phyloP scores from a whole-genome alignment of 2,797 vertebrate species.

The Crenichthys baileyi region DNA sequence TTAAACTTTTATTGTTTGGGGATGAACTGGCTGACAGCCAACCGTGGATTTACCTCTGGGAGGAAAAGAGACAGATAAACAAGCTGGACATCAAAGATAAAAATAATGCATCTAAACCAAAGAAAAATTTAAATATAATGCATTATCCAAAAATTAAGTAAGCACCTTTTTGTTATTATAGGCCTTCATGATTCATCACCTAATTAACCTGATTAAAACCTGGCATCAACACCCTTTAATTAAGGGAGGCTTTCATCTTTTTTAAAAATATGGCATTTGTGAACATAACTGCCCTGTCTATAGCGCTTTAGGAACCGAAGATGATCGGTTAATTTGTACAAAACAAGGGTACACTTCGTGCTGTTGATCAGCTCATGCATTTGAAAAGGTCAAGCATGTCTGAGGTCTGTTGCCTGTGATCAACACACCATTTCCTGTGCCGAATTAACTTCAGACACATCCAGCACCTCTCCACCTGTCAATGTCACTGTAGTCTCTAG shows the following conservation, averaged over 20 bases:
- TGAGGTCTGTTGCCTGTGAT: slow-evolving; percentile 26
- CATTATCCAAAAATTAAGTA: slow-evolving; percentile 22
- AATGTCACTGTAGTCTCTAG: slow-evolving; percentile 58
- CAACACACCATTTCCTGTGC: slow-evolving; percentile 26
- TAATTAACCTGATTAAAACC: slow-evolving; percentile 30
- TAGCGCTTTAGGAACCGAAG: slow-evolving; percentile 16
- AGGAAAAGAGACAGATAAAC: slow-evolving; percentile 17
- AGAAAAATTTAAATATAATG: slow-evolving; percentile 2
- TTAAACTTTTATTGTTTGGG: slow-evolving; percentile 32
- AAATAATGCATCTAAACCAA: slow-evolving; percentile 17
- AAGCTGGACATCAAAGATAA: slow-evolving; percentile 4
- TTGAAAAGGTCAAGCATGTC: slow-evolving; percentile 26
- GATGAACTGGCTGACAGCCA: slow-evolving; percentile 22
- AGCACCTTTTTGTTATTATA: slow-evolving; percentile 27
- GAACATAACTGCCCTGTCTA: slow-evolving; percentile 17
- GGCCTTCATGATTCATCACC: slow-evolving; percentile 29
- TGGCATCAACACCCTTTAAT: slow-evolving; percentile 29
- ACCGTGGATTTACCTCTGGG: slow-evolving; percentile 13
- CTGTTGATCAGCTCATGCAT: slow-evolving; percentile 26
- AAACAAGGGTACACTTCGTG: slow-evolving; percentile 31
- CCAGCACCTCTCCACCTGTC: slow-evolving; percentile 37
- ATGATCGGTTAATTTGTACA: slow-evolving; percentile 29
- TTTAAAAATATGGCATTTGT: slow-evolving; percentile 29
- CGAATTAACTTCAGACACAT: slow-evolving; percentile 40
- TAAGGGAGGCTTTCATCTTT: slow-evolving; percentile 36